phyloP scores from a whole-genome alignment of 2,797 vertebrate genomes.

The Epinephelus coioides region DNA sequence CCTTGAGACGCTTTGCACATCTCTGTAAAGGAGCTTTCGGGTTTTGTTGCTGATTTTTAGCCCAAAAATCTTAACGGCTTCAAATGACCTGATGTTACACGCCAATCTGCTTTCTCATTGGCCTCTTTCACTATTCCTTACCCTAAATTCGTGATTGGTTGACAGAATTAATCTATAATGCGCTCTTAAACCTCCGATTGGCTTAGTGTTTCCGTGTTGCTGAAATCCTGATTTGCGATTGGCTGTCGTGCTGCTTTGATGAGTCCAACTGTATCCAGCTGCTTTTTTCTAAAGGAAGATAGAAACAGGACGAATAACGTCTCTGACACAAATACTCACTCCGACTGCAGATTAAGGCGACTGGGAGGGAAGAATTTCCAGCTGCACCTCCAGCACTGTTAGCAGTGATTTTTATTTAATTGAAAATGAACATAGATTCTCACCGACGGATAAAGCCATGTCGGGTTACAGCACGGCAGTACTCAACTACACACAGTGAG shows the following conservation, averaged over 20 bases:
- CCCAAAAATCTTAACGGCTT: conserved; percentile 31
- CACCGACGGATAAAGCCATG: not conserved
- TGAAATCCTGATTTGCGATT: conserved; percentile 50
- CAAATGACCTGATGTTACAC: conserved; percentile 40
- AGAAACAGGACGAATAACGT: conserved; percentile 28
- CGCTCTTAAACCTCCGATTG: conserved; percentile 50
- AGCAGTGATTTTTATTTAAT: conserved; percentile 21
- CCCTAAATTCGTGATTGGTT: conserved; percentile 44
- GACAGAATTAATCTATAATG: conserved; percentile 7
- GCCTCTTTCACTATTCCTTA: conserved; percentile 36
- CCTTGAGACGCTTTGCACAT: conserved; percentile 55
- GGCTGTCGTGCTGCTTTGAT: conserved; percentile 39
- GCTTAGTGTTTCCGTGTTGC: conserved; percentile 26
- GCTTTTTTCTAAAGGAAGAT: conserved; percentile 50
- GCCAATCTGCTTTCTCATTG: conserved; percentile 33
- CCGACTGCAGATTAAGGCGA: conserved; percentile 40
- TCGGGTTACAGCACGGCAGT: not conserved
- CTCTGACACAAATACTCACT: conserved; percentile 40
- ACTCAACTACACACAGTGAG: not conserved
- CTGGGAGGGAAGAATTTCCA: conserved; percentile 22
- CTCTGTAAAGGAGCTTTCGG: conserved; percentile 59
- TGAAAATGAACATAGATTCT: not conserved
- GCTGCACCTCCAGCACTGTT: conserved; percentile 2
- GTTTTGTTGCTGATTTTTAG: conserved; percentile 56
- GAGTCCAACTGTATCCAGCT: conserved; percentile 64